Percentiles rank a stretch among this genome's conserved stretches.
These are phyloP conservation scores for Rhynchomys soricoides DNA, from an alignment of 2,113 vertebrate species.

Conservation along the genomic window DNA sequence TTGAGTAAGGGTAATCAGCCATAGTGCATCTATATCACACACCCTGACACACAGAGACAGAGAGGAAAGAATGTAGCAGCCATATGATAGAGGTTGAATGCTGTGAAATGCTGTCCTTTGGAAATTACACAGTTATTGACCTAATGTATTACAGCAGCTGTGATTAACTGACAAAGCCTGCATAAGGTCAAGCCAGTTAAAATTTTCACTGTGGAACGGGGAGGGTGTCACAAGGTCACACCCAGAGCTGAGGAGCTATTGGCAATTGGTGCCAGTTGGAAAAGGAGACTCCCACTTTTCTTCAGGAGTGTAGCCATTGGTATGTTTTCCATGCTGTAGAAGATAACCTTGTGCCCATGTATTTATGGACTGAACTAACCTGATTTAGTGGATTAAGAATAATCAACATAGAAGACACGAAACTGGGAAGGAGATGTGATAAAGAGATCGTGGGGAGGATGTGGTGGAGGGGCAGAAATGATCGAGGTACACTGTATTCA, in stretches of 20 bases:
- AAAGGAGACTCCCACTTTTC: neutral
- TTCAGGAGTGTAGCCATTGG: neutral
- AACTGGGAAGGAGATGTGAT: neutral
- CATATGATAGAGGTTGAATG: neutral
- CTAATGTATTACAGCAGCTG: too few species aligned
- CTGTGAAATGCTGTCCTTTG: neutral
- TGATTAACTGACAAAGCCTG: neutral
- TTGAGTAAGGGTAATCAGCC: neutral
- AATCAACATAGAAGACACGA: neutral
- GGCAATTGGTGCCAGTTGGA: too few species aligned
- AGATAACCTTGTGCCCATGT: too few species aligned
- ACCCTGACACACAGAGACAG: neutral
- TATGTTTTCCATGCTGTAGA: neutral
- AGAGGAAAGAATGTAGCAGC: neutral
- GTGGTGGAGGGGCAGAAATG: too few species aligned
- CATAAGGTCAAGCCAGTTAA: neutral
- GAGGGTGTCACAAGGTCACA: neutral
- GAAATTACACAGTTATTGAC: neutral
- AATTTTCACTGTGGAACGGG: too few species aligned
- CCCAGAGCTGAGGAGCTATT: neutral
- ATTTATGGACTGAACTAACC: too few species aligned
- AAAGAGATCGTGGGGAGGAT: neutral
- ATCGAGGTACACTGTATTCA: neutral
- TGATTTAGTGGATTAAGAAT: neutral
- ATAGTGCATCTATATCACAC: neutral